Conservation (phyloP, 2,797 vertebrate species). For the Lutjanus argentimaculatus region DNA sequence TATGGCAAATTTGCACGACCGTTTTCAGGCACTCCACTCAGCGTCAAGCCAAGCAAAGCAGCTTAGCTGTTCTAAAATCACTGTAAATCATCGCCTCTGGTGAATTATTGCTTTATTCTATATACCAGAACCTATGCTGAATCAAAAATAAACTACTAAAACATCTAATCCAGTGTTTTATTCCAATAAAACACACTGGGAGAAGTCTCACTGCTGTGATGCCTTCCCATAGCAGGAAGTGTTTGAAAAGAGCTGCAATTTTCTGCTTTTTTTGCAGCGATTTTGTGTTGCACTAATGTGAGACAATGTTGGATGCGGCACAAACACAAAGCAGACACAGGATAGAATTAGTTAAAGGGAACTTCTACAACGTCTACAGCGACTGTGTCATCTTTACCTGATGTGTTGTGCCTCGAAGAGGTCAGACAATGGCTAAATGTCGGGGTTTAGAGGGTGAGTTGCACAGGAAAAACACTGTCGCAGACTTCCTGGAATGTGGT, state of each 20-base stretch:
- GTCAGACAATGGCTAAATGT: slow-evolving; percentile 40
- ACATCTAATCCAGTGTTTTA: background rate
- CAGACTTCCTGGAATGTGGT: slow-evolving; percentile 73
- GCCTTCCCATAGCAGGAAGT: no score
- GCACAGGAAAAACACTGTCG: slow-evolving; percentile 53
- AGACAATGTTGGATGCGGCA: background rate
- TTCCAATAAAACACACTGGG: background rate
- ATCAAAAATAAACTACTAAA: background rate
- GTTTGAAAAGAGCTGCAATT: background rate
- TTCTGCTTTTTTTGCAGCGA: background rate
- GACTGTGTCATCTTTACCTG: background rate
- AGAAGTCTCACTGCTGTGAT: background rate
- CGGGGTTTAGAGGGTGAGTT: slow-evolving; percentile 39
- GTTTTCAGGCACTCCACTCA: no score
- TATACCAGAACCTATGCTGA: no score
- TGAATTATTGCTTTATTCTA: no score
- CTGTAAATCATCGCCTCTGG: no score
- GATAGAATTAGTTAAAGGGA: background rate
- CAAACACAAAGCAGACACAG: background rate
- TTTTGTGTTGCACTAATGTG: background rate
- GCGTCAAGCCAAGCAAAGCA: no score
- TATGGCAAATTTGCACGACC: no score
- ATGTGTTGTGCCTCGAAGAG: slow-evolving; percentile 9
- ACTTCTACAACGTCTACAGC: background rate
- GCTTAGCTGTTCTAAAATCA: no score